These are phyloP conservation scores for Drosophila pallidifrons DNA, from an alignment of 1,140 invertebrate species.

Conservation along the genomic window DNA sequence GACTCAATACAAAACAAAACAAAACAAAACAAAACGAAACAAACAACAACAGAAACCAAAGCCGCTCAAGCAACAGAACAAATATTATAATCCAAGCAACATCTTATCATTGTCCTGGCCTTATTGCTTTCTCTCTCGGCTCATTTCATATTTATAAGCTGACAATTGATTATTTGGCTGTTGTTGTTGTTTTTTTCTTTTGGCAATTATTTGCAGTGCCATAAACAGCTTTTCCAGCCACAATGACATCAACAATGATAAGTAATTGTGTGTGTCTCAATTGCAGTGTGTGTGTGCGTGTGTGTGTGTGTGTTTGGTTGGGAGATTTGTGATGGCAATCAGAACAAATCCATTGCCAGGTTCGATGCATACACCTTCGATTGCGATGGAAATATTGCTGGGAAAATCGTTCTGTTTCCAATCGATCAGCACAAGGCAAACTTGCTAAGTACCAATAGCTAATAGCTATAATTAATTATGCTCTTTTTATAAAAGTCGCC, in stretches of 20 bases:
- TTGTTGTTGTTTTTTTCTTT: constrained; percentile 1
- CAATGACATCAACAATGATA: constrained; percentile 26
- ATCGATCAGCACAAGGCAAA: constrained; percentile 18
- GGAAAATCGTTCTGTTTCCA: not conserved
- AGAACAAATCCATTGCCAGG: constrained; percentile 2
- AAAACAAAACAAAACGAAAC: no score
- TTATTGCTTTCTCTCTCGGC: not conserved
- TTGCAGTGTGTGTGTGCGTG: constrained; percentile 1
- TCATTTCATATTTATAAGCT: constrained; percentile 63
- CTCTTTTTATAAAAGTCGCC: constrained; percentile 2
- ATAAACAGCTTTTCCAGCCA: constrained; percentile 25
- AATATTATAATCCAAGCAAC: constrained; percentile 4
- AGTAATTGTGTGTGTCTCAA: constrained; percentile 12
- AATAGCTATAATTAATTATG: constrained; percentile 23
- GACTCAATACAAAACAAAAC: constrained; percentile 9
- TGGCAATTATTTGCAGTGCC: constrained; percentile 56
- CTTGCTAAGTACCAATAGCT: constrained; percentile 2
- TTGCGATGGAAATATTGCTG: constrained; percentile 1
- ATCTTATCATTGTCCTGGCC: constrained; percentile 3
- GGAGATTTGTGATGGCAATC: constrained; percentile 11
- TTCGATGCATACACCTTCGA: constrained; percentile 4
- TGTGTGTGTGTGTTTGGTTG: not conserved
- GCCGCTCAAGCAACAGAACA: constrained; percentile 16
- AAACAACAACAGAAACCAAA: not conserved
- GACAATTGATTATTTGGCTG: constrained; percentile 53